A percentile compares a stretch with the other conserved stretches of the same genome.
phyloP scores from a whole-genome alignment of 2,888 invertebrate genomes.

The Scaptomyza reducta region DNA sequence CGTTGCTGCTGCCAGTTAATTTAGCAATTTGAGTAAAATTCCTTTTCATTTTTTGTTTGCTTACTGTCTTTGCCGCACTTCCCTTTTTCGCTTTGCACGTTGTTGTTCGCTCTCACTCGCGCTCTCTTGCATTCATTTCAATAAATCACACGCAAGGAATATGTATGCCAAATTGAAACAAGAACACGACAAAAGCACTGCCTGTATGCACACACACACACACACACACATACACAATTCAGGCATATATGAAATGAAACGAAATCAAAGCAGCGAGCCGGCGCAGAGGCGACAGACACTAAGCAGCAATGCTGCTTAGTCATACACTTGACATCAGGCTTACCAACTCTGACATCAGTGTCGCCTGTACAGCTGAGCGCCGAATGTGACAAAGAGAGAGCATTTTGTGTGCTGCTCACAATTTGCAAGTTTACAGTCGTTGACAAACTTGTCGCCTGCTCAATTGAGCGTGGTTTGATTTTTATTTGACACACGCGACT shows the following conservation, averaged over 20 bases:
- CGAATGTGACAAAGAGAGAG: background rate
- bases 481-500: background rate
- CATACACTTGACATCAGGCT: constrained; percentile 3
- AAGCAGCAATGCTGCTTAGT: constrained; percentile 5
- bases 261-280: constrained; percentile 29
- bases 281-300: constrained; percentile 29
- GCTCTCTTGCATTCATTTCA: constrained; percentile 58
- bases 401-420: constrained; percentile 5
- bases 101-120: constrained; percentile 9
- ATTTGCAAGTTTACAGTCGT: constrained; percentile 7
- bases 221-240: background rate
- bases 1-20: constrained; percentile 65
- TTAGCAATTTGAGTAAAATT: constrained; percentile 71
- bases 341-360: constrained; percentile 32
- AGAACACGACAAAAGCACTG: constrained; percentile 28
- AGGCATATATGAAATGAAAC: constrained; percentile 13
- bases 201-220: constrained; percentile 6
- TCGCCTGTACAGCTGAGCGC: constrained; percentile 44
- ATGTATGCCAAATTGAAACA: constrained; percentile 45
- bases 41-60: constrained; percentile 34
- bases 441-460: constrained; percentile 29
- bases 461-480: constrained; percentile 16
- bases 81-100: constrained; percentile 27
- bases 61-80: constrained; percentile 23
- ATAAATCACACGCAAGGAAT: constrained; percentile 60